Base-by-base conservation (phyloP, 1,140 invertebrate genomes). In the Drosophila tsacasi region DNA sequence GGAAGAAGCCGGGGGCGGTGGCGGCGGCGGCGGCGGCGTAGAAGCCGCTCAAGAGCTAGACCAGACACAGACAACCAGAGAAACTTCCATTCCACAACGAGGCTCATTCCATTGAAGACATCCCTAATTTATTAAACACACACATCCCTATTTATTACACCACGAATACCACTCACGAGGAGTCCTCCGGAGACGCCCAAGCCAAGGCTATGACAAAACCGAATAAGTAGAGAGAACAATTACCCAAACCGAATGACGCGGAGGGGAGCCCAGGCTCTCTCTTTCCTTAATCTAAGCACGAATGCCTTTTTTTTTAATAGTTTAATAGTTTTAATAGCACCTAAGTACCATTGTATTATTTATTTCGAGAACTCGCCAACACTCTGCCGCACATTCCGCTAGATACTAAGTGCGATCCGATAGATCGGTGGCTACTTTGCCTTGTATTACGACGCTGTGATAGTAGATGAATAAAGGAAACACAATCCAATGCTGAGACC, bases 401-500 rank as follows among this genome's bases (percentile, higher is more conserved):
- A 73, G 81, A 46, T n/a, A 58, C 35, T 79, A 81, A 68, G 75
- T 57, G 39, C 42, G 50, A 47, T 23, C 61, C 35, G 13, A 50
- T 63, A 3, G 50, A 35, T 54, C 50, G 50, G 52, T 7, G 52
- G 52, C 27, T 58, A 32, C 50, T 69, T 74, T 74, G 76, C 83
- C 76, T 73, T 86, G 83, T 86, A 86, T 86, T 86, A 86, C 76
- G 66, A 77, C 73, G 72, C 83, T 86, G 83, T 86, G 83, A 86
- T 86, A 86, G 67, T 86, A 86, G 84, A 66, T 76, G 32, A 66
- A 66, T 76, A 65, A 71, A 62, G 60, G 32, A 68, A 35, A 37
- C 47, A 49, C 75, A 67, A 58, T 75, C 68, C 75, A 75, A 74
- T 64, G 55, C 37, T 55, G 65, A 58, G 27, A 49, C n/a, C 40